Percentiles rank a stretch among this genome's conserved stretches.
phyloP scores from a whole-genome alignment of 2,888 invertebrate genomes.

The Criorhina ranunculi region DNA sequence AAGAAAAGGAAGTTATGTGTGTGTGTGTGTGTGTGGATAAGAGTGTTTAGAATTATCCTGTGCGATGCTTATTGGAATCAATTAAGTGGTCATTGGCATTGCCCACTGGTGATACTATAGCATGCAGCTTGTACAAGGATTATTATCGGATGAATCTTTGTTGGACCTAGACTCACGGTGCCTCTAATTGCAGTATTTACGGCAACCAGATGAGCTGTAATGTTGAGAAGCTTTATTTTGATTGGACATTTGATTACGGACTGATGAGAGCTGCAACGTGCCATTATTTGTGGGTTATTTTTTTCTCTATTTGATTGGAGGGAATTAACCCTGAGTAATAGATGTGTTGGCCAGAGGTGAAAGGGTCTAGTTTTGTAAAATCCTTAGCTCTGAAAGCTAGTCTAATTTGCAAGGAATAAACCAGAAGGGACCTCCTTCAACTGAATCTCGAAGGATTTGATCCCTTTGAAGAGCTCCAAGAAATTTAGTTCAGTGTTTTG shows the following conservation, averaged over 20 bases:
- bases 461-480: too few species aligned
- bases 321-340: background rate
- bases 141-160: constrained; percentile 22
- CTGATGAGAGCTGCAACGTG: constrained; percentile 38
- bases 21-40: background rate
- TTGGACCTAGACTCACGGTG: constrained; percentile 38
- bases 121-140: constrained; percentile 1
- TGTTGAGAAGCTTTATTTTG: constrained; percentile 56
- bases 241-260: constrained; percentile 50
- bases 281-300: constrained; percentile 19
- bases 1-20: constrained; percentile 52
- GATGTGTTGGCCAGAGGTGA: background rate
- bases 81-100: constrained; percentile 71
- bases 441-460: too few species aligned
- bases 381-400: too few species aligned
- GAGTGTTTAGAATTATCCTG: constrained; percentile 55
- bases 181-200: constrained; percentile 66
- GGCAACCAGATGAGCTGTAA: constrained; percentile 49
- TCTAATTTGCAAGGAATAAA: too few species aligned
- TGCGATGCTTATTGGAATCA: constrained; percentile 53
- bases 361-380: too few species aligned
- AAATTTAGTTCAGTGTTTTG: too few species aligned
- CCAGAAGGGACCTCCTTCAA: too few species aligned
- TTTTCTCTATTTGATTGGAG: background rate
- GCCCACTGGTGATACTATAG: constrained; percentile 21